Evolutionary conservation across 2,797 vertebrate genomes (phyloP).

Genomic region (Protonibea diacanthus): DNA sequence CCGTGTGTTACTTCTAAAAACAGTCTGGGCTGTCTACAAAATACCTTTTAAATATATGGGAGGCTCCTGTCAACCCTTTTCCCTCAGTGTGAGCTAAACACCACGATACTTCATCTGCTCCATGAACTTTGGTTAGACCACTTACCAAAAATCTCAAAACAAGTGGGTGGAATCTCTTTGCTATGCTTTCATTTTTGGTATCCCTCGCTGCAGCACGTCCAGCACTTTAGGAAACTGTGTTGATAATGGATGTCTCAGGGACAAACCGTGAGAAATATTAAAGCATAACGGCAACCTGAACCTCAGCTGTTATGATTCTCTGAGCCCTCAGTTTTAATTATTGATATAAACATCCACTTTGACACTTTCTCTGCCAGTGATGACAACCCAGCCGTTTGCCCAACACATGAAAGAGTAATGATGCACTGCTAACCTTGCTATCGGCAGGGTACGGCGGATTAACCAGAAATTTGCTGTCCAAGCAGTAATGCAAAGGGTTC

Average conservation of each 20-base stretch:
- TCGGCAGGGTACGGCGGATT: constrained; percentile 64
- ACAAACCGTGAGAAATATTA: constrained; percentile 55
- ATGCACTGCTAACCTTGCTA: constrained; percentile 53
- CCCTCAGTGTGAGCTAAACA: neutral
- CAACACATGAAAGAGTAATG: constrained; percentile 77
- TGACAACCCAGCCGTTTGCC: constrained; percentile 59
- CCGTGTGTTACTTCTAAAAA: neutral
- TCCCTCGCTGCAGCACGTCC: constrained; percentile 29
- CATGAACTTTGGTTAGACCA: neutral
- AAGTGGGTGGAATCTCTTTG: neutral
- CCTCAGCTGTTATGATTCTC: constrained; percentile 57
- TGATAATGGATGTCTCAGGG: constrained; percentile 36
- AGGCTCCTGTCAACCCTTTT: neutral
- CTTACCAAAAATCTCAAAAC: neutral
- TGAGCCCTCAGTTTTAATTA: constrained; percentile 68
- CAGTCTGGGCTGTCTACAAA: neutral
- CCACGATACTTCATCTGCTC: neutral
- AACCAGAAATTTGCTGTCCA: constrained; percentile 63
- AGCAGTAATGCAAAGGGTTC: constrained; percentile 40
- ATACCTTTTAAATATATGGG: neutral
- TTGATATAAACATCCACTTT: constrained; percentile 76
- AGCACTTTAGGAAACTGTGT: constrained; percentile 43
- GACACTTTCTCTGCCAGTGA: constrained; percentile 69
- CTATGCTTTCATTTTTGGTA: constrained; percentile 19
- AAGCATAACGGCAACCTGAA: constrained; percentile 41